Evolutionary conservation across 2,888 invertebrate species (phyloP).

Genomic region (Scrobipalpa costella): DNA sequence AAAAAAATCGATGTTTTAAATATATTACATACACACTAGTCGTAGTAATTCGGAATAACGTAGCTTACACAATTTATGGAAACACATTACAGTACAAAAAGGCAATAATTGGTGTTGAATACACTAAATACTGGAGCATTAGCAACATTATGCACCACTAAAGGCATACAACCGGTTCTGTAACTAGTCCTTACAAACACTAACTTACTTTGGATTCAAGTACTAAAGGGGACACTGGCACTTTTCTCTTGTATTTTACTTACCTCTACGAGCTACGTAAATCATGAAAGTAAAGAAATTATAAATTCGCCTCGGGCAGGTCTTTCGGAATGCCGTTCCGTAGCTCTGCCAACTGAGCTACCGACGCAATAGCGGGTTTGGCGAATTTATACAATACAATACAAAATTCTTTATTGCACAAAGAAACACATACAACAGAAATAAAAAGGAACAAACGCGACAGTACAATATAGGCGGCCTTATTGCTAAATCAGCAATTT

Average conservation of each 20-base stretch:
- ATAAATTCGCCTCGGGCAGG: too few relatives aligned
- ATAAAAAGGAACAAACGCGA: too few relatives aligned
- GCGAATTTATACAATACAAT: too few relatives aligned
- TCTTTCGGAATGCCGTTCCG: too few relatives aligned
- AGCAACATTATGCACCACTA: background rate
- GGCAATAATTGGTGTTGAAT: slow-evolving; percentile 12
- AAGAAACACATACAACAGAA: too few relatives aligned
- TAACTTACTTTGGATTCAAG: background rate
- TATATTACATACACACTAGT: too few relatives aligned
- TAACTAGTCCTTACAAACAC: background rate
- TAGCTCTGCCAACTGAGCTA: too few relatives aligned
- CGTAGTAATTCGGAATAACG: background rate
- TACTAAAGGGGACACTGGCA: background rate
- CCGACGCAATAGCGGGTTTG: too few relatives aligned
- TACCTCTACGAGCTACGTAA: background rate
- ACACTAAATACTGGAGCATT: slow-evolving; percentile 15
- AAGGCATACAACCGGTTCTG: background rate
- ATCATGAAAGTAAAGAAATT: background rate
- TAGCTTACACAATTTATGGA: slow-evolving; percentile 1
- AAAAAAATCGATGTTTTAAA: background rate
- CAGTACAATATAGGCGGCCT: too few relatives aligned
- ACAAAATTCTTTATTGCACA: too few relatives aligned
- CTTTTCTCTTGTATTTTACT: background rate
- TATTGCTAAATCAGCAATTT: too few relatives aligned
- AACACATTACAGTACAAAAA: slow-evolving; percentile 8